phyloP scores from a whole-genome alignment of 2,797 vertebrate genomes.

The Artibeus lituratus region DNA sequence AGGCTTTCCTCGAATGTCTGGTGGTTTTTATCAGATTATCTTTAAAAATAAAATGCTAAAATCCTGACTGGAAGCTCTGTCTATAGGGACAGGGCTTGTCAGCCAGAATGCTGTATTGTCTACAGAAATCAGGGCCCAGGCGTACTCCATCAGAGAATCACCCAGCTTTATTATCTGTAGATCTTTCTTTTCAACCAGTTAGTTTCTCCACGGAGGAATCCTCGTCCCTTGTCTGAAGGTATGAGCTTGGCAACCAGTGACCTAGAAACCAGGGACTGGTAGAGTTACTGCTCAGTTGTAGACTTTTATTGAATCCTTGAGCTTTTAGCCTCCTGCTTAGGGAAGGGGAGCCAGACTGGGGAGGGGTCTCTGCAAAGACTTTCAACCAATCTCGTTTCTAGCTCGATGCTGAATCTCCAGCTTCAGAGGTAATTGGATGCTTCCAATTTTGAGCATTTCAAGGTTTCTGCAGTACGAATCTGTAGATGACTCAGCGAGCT shows the following conservation, averaged over 20 bases:
- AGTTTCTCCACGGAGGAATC: background rate
- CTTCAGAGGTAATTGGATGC: background rate
- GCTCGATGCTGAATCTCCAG: background rate
- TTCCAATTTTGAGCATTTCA: background rate
- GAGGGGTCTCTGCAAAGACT: background rate
- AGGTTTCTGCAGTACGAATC: background rate
- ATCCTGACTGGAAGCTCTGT: background rate
- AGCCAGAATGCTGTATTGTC: background rate
- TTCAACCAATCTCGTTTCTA: background rate
- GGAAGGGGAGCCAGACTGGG: background rate
- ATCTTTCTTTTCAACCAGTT: background rate
- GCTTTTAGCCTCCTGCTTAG: background rate
- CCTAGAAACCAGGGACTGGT: background rate
- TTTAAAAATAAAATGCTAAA: background rate
- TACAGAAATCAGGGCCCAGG: background rate
- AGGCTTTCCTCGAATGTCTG: background rate
- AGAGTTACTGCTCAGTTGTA: background rate
- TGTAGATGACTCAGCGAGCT: background rate
- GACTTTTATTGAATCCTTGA: background rate
- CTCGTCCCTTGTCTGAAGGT: background rate
- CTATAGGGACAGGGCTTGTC: background rate
- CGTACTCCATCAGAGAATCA: background rate
- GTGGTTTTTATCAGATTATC: background rate
- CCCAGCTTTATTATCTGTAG: background rate
- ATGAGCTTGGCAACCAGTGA: background rate